These are phyloP conservation scores for Lithodes maja DNA, from an alignment of 2,888 invertebrate species.

Conservation along the genomic window DNA sequence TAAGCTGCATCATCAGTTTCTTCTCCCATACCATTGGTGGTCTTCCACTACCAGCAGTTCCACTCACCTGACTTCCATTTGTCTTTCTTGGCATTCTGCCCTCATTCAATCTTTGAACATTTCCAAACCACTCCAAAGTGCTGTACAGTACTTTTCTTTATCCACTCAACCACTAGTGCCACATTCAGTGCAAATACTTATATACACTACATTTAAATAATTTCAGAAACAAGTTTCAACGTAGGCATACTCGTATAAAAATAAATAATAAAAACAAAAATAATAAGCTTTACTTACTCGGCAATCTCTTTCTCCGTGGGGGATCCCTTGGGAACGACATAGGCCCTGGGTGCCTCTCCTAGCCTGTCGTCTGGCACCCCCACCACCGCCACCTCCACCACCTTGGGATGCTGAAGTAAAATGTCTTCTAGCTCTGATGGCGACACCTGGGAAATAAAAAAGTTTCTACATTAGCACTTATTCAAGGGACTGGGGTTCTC, in stretches of 20 bases:
- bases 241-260: not conserved
- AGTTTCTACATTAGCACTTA: not conserved
- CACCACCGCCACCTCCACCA: constrained; percentile 56
- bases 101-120: no score
- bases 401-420: constrained; percentile 41
- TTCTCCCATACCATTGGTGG: no score
- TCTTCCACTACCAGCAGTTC: no score
- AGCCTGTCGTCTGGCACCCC: constrained; percentile 55
- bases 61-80: no score
- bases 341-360: constrained; percentile 62
- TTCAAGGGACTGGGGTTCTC: no score
- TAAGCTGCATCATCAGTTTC: no score
- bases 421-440: constrained; percentile 61
- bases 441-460: constrained; percentile 44
- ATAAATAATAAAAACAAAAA: not conserved
- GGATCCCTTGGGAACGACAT: constrained; percentile 34
- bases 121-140: no score
- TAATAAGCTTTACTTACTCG: constrained; percentile 17
- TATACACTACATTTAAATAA: no score
- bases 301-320: constrained; percentile 4
- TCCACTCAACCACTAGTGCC: no score
- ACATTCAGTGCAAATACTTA: no score
- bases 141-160: no score
- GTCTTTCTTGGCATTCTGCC: no score
- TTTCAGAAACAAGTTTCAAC: not conserved